Evolutionary conservation across 2,113 vertebrate species (phyloP).

Genomic region (Penelope pileata): DNA sequence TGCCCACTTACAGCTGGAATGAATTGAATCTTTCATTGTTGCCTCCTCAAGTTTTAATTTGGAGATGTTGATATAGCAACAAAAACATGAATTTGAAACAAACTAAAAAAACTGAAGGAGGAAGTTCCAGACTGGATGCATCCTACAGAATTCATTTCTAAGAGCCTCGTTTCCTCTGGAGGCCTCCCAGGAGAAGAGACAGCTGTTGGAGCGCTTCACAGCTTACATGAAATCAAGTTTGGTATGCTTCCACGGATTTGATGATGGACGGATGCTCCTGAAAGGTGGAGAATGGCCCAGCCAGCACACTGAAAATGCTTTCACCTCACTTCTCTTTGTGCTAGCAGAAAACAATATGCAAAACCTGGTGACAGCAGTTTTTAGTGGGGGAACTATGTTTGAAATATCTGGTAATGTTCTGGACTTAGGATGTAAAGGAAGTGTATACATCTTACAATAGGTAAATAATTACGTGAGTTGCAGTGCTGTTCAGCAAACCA

Average conservation of each 20-base stretch:
- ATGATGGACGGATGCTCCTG: neutral
- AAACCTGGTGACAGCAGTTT: neutral
- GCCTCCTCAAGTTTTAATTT: conserved; percentile 13
- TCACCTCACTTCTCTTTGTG: neutral
- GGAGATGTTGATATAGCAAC: conserved; percentile 13
- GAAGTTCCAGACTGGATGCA: conserved; percentile 31
- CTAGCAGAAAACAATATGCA: neutral
- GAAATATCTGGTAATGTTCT: neutral
- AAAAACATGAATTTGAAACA: conserved; percentile 25
- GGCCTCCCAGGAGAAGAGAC: conserved; percentile 41
- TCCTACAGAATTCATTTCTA: conserved; percentile 33
- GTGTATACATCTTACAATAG: neutral
- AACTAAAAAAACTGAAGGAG: neutral
- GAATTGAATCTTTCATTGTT: neutral
- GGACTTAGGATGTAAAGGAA: neutral
- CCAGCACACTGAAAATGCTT: neutral
- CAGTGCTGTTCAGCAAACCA: neutral
- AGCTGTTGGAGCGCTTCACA: conserved; percentile 33
- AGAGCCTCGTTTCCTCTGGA: conserved; percentile 57
- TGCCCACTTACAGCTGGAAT: conserved; percentile 26
- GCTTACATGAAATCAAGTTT: conserved; percentile 18
- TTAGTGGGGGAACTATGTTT: neutral
- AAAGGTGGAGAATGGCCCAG: conserved; percentile 24
- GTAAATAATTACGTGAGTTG: neutral
- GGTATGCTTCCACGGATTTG: conserved; percentile 1